Evolutionary conservation across 2,113 vertebrate species (phyloP).

Genomic region (Pagrus major): DNA sequence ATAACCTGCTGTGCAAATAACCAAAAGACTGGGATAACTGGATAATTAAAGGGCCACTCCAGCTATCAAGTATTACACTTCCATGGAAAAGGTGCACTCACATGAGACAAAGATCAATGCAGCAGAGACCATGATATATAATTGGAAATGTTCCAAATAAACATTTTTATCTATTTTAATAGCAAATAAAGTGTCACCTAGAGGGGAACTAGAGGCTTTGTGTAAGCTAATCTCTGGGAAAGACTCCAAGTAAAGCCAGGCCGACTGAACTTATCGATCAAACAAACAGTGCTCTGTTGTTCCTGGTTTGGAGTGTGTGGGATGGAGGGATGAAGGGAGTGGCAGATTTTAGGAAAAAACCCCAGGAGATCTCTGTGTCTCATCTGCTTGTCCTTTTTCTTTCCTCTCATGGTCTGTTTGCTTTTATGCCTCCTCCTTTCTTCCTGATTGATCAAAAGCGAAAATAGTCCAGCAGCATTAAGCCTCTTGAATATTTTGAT

Average conservation of each 20-base stretch:
- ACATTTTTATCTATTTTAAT: not conserved
- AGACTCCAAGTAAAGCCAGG: constrained; percentile 40
- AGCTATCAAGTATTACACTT: not conserved
- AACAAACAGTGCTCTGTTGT: constrained; percentile 69
- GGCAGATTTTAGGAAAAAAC: constrained; percentile 53
- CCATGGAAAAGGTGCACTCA: not conserved
- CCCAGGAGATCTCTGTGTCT: constrained; percentile 43
- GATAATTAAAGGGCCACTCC: not conserved
- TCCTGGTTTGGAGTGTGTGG: constrained; percentile 50
- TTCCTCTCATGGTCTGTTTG: constrained; percentile 45
- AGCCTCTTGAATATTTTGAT: constrained; percentile 14
- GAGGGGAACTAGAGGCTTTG: constrained; percentile 8
- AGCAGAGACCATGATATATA: not conserved
- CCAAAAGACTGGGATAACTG: not conserved
- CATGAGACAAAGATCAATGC: not conserved
- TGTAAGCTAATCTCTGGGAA: constrained; percentile 27
- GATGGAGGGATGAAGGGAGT: constrained; percentile 63
- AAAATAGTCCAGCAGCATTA: not conserved
- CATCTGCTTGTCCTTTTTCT: constrained; percentile 55
- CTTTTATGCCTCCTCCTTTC: constrained; percentile 33
- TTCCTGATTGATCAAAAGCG: constrained; percentile 52
- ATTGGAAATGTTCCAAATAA: not conserved
- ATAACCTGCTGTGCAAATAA: not conserved
- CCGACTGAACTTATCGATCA: constrained; percentile 58
- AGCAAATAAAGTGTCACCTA: not conserved